These are phyloP conservation scores for Campopleginae sp. DNA, from an alignment of 2,888 invertebrate species.

Conservation along the genomic window DNA sequence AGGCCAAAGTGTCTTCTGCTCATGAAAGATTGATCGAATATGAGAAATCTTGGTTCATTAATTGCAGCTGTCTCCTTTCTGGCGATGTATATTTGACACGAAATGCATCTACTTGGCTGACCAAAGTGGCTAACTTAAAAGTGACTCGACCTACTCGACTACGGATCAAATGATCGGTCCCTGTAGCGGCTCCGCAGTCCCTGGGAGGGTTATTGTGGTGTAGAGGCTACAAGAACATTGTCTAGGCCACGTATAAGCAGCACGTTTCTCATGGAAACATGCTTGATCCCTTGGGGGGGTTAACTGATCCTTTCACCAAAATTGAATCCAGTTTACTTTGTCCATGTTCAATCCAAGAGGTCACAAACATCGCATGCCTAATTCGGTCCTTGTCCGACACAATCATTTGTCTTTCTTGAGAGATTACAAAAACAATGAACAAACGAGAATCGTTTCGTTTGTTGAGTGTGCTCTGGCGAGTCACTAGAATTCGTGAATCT, in stretches of 20 bases:
- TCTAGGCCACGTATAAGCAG: constrained; percentile 29
- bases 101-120: neutral
- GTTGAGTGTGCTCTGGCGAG: neutral
- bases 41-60: neutral
- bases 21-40: neutral
- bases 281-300: constrained; percentile 12
- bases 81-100: constrained; percentile 1
- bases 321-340: constrained; percentile 43
- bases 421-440: neutral
- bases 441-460: neutral
- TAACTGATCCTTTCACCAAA: constrained; percentile 26
- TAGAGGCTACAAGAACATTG: constrained; percentile 35
- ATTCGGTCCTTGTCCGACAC: neutral
- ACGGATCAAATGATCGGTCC: constrained; percentile 31
- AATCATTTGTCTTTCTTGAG: neutral
- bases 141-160: constrained; percentile 57
- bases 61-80: neutral
- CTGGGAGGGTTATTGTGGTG: constrained; percentile 33
- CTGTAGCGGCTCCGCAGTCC: constrained; percentile 10
- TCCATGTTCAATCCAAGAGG: neutral
- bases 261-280: constrained; percentile 33
- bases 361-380: neutral
- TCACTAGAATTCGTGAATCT: neutral
- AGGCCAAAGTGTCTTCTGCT: neutral
- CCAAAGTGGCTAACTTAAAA: constrained; percentile 34